These are phyloP conservation scores for Heterohyrax brucei DNA, from an alignment of 2,797 vertebrate species.

Conservation along the genomic window DNA sequence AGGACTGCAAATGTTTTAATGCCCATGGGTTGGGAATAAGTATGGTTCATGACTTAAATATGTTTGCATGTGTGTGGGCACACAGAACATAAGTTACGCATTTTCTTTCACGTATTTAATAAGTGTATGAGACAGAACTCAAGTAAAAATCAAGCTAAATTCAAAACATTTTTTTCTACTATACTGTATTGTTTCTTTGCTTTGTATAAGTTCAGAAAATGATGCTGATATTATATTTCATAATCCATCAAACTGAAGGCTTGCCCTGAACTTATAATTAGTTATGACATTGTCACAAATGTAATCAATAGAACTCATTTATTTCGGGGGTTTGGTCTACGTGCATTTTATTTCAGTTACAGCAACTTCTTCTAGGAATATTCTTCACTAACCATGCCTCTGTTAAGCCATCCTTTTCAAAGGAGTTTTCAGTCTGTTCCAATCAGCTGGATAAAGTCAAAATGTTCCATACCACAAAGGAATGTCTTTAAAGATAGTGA, in stretches of 20 bases:
- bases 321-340: neutral
- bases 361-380: neutral
- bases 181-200: neutral
- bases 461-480: neutral
- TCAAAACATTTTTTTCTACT: neutral
- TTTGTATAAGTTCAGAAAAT: neutral
- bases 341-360: neutral
- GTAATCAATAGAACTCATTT: neutral
- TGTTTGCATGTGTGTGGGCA: neutral
- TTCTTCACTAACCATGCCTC: neutral
- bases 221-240: neutral
- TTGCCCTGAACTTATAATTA: neutral
- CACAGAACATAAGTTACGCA: neutral
- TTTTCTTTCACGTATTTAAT: neutral
- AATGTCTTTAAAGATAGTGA: neutral
- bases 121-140: neutral
- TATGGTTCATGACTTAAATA: neutral
- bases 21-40: neutral
- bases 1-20: neutral
- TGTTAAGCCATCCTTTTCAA: neutral
- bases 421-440: neutral
- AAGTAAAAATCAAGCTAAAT: neutral
- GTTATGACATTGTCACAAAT: neutral
- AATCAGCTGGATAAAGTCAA: neutral
- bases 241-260: neutral